Evolutionary conservation across 2,888 invertebrate genomes (phyloP).

Genomic region (Ditula angustiorana): DNA sequence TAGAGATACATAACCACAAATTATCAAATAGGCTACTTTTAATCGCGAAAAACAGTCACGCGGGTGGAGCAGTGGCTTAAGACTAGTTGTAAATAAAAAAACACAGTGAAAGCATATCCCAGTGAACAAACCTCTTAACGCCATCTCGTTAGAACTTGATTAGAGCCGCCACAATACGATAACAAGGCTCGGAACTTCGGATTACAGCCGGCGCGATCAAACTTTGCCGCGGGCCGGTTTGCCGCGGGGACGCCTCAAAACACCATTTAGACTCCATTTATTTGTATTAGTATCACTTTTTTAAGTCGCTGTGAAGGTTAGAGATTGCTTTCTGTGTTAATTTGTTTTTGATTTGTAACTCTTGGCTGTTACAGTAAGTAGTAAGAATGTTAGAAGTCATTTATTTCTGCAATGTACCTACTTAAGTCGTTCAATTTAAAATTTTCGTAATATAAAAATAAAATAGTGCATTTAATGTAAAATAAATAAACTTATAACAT

Average conservation of each 20-base stretch:
- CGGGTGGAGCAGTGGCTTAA: too few relatives aligned
- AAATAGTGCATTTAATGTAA: too few relatives aligned
- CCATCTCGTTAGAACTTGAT: slow-evolving; percentile 71
- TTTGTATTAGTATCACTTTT: slow-evolving; percentile 10
- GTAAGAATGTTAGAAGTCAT: too few relatives aligned
- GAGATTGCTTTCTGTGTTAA: slow-evolving; percentile 7
- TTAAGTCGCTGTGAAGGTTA: slow-evolving; percentile 18
- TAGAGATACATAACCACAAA: too few relatives aligned
- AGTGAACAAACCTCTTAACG: slow-evolving; percentile 48
- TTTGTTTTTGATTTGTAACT: background rate
- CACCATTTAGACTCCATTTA: slow-evolving; percentile 22
- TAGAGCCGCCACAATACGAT: slow-evolving; percentile 66
- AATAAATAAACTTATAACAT: too few relatives aligned
- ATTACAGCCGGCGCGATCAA: slow-evolving; percentile 51
- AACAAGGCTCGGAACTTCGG: slow-evolving; percentile 60
- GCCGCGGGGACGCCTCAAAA: background rate
- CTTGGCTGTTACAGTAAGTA: background rate
- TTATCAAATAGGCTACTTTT: too few relatives aligned
- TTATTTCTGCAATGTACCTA: too few relatives aligned
- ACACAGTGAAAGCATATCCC: too few relatives aligned
- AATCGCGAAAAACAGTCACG: too few relatives aligned
- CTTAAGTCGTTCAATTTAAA: too few relatives aligned
- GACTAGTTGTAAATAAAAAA: too few relatives aligned
- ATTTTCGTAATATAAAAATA: too few relatives aligned
- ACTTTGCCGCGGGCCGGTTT: background rate